Percentiles rank a stretch among this genome's conserved stretches.
Conservation (phyloP, 2,888 invertebrate genomes). For the Sialis fuliginosa region DNA sequence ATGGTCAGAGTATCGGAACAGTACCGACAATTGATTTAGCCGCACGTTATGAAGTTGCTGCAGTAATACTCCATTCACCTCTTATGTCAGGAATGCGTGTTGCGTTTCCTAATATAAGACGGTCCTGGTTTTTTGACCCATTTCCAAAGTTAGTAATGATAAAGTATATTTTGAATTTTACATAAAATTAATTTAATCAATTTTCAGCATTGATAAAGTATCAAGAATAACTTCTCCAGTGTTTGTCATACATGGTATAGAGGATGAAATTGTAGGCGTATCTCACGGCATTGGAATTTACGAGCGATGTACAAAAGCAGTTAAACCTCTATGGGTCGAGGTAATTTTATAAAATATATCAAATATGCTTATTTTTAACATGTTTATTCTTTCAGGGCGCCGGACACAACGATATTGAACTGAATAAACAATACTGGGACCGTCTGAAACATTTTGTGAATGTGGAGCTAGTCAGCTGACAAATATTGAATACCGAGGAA, state of each 20-base stretch:
- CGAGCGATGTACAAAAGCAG: slow-evolving; percentile 88
- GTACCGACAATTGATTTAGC: slow-evolving; percentile 97
- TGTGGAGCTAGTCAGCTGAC: slow-evolving; percentile 84
- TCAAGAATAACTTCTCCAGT: slow-evolving; percentile 95
- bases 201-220: slow-evolving; percentile 92
- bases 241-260: slow-evolving; percentile 95
- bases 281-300: slow-evolving; percentile 95
- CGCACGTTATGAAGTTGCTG: slow-evolving; percentile 81
- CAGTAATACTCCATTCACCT: slow-evolving; percentile 93
- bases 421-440: slow-evolving; percentile 92
- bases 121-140: slow-evolving; percentile 98
- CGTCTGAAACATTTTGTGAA: slow-evolving; percentile 91
- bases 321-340: slow-evolving; percentile 94
- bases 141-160: slow-evolving; percentile 68
- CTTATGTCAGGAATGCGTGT: slow-evolving; percentile 97
- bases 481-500: slow-evolving; percentile 34
- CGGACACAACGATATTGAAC: slow-evolving; percentile 95
- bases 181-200: slow-evolving; percentile 10
- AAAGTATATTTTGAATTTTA: not conserved
- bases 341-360: slow-evolving; percentile 26
- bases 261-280: slow-evolving; percentile 98
- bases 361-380: not conserved
- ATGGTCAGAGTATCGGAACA: slow-evolving; percentile 97
- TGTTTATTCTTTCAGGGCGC: slow-evolving; percentile 55
- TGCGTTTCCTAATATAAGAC: slow-evolving; percentile 91